Percentiles rank a stretch among this genome's conserved stretches.
Evolutionary conservation across 2,888 invertebrate species (phyloP).

Genomic region (Hypercompe scribonia): DNA sequence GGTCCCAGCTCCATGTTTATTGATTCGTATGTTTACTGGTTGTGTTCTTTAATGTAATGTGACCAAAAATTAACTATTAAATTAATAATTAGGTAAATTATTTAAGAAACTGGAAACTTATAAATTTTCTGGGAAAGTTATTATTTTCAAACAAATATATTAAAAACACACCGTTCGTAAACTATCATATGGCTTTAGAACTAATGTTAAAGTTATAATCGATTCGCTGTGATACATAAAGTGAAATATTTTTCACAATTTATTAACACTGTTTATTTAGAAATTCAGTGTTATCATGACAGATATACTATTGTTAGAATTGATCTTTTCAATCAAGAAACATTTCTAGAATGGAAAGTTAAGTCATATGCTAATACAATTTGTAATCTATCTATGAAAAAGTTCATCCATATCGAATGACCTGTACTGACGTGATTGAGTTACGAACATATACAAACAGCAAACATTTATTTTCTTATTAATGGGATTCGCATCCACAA

Average conservation of each 20-base stretch:
- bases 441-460: background rate
- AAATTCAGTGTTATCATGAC: too few relatives aligned
- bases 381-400: background rate
- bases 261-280: too few relatives aligned
- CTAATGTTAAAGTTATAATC: too few relatives aligned
- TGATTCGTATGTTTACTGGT: slow-evolving; percentile 18
- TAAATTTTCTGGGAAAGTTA: background rate
- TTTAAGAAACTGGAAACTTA: background rate
- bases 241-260: background rate
- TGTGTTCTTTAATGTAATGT: slow-evolving; percentile 15
- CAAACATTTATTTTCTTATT: background rate
- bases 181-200: too few relatives aligned
- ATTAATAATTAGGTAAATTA: background rate
- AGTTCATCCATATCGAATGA: background rate
- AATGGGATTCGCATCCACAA: background rate
- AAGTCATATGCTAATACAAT: too few relatives aligned
- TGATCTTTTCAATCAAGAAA: too few relatives aligned
- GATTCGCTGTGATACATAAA: background rate
- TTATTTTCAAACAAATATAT: background rate
- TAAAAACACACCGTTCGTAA: too few relatives aligned
- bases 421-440: background rate
- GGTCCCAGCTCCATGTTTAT: slow-evolving; percentile 8
- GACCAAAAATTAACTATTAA: slow-evolving; percentile 8
- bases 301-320: too few relatives aligned
- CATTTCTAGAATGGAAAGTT: too few relatives aligned